Conservation (phyloP, 2,797 vertebrate genomes). For the Chaetodon trifasciatus region DNA sequence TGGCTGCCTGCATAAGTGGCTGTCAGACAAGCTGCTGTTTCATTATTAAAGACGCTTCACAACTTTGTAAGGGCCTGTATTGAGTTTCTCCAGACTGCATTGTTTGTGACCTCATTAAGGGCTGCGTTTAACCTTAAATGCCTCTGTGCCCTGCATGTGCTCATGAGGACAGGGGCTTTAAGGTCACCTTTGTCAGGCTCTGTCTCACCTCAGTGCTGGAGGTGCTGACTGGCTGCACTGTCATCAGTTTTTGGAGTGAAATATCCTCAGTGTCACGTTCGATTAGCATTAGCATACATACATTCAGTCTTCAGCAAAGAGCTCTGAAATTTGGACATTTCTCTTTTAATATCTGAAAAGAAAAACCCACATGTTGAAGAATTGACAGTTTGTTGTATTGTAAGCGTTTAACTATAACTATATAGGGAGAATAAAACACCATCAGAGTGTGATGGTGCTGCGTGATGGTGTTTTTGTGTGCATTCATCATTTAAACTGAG, state of each 20-base stretch:
- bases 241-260: neutral
- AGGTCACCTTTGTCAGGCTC: neutral
- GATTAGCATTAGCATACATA: neutral
- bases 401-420: too few relatives aligned
- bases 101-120: neutral
- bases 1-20: constrained; percentile 14
- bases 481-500: neutral
- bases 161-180: neutral
- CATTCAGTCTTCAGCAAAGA: neutral
- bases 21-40: constrained; percentile 43
- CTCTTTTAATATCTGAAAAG: neutral
- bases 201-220: too few relatives aligned
- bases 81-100: constrained; percentile 37
- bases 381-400: neutral
- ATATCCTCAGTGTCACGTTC: neutral
- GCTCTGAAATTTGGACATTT: neutral
- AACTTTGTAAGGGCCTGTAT: constrained; percentile 36
- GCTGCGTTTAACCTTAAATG: constrained; percentile 12
- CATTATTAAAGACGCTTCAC: constrained; percentile 48
- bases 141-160: neutral
- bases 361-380: neutral
- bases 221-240: neutral
- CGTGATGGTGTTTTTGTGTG: neutral
- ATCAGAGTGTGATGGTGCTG: neutral
- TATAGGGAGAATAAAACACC: neutral